phyloP scores from a whole-genome alignment of 2,113 vertebrate genomes.

The Dermatemys mawii region DNA sequence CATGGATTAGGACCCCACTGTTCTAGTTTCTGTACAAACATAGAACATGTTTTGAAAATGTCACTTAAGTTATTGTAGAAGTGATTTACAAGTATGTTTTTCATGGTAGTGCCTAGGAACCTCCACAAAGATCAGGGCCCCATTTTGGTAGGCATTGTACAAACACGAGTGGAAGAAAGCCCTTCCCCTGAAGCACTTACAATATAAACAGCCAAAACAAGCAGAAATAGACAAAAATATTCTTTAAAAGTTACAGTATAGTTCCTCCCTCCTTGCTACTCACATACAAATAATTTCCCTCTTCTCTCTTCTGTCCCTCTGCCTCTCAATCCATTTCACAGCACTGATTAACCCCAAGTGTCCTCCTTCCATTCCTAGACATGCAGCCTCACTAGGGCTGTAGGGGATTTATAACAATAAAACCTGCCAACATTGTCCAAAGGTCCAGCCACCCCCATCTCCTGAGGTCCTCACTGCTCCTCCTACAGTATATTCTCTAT shows the following conservation, averaged over 20 bases:
- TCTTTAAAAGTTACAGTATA: neutral
- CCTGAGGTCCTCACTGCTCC: neutral
- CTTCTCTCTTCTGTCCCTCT: constrained; percentile 37
- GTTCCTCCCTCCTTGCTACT: constrained; percentile 49
- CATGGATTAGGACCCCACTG: neutral
- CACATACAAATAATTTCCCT: neutral
- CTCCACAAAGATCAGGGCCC: neutral
- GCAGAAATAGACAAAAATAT: neutral
- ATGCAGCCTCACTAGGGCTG: neutral
- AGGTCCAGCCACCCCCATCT: neutral
- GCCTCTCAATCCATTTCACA: neutral
- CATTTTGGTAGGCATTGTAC: accelerated
- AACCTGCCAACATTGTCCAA: neutral
- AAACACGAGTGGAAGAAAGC: neutral
- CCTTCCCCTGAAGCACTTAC: neutral
- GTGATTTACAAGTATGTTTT: neutral
- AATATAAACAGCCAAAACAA: neutral
- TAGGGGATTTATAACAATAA: neutral
- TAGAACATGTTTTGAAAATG: neutral
- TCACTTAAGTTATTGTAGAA: neutral
- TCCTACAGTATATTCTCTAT: neutral
- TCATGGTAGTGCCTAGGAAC: neutral
- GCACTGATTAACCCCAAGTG: constrained; percentile 54
- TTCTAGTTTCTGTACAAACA: neutral
- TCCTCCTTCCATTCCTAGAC: constrained; percentile 21